Base-by-base conservation (phyloP, 2,888 invertebrate species). In the Ormyrus pomaceus region DNA sequence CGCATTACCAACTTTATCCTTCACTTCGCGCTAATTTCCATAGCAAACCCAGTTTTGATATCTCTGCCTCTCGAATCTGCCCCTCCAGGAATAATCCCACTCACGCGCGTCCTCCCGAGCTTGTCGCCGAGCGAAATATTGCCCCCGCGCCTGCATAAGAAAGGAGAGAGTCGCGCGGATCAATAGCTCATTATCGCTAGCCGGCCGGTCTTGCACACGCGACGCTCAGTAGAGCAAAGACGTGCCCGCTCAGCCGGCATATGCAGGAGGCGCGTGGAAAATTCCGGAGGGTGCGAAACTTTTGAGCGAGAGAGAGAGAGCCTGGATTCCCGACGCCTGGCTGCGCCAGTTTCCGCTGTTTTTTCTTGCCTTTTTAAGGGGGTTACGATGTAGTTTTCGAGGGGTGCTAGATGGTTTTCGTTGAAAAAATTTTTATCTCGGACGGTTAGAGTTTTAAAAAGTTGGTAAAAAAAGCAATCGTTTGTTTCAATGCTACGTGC, bases 111-210 rank as follows among this genome's bases (percentile, higher is more conserved):
- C 13, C 45, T 58, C 34, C 45, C 56, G 8, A 1, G 9, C 69
- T 11, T 5, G n/a, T 9, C 7, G 10, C 9, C 45, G 72, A 5
- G 62, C 48, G 64, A 64, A n/a, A 45, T 55, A 68, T 53, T 55
- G 66, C 53, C 34, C 11, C 19, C 19, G 19, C 19, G 19, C 19
- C 19, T 19, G 19, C 19, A 19, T 19, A 19, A 19, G 19, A 19
- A 19, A 19, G 19, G 19, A 19, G 19, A 19, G 19, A 11, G 13
- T 0, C 6, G 46, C 46, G 19, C n/a, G 70, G 80, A 80, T 77
- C 80, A 69, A 80, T 80, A 72, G 72, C 80, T 80, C 72, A 77
- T 80, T 77, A 76, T 76, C 56, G 19, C 56, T 45, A n/a, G 48
- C n/a, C 65, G 48, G 13, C 34, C 51, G 50, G 48, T 19, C 19